Base-by-base conservation (phyloP, 2,113 vertebrate species). In the Toxostoma redivivum region DNA sequence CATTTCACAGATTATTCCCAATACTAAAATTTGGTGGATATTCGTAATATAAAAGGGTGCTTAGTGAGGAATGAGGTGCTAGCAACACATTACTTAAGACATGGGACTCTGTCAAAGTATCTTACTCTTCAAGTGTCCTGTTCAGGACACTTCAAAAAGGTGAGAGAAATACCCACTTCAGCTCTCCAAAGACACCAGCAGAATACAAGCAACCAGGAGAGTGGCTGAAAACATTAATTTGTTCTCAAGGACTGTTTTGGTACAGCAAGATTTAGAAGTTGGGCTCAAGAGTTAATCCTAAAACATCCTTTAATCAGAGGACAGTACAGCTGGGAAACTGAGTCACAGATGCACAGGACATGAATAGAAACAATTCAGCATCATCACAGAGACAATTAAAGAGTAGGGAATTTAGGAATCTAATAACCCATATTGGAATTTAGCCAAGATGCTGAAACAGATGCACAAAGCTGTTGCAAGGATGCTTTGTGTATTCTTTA, bases 401-500 rank as follows among this genome's bases (percentile, higher is more conserved):
- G 94, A 93, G 65, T 13, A 71, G 94, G 94, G 95, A 96, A 97
- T 97, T 97, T 96, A 97, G 90, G 76, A 96, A 96, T 88, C 90
- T 96, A 95, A 95, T 96, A 96, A 96, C 88, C n/a, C 69, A 7
- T 81, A 62, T 60, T 97, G 95, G 94, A 97, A 96, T 95, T 88
- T 92, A 94, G 95, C 94, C 93, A 96, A 96, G 90, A 95, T 94
- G 90, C 88, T 71, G 93, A 67, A 94, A 70, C 96, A 97, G 95
- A 96, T 96, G 94, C 95, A 94, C 96, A 95, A 95, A 94, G 95
- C 94, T 96, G 93, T 94, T 96, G 90, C 90, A 91, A 92, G 81
- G 89, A 95, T 94, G 94, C 94, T 88, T 91, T 96, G 93, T 95
- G 94, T 96, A 96, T 97, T 97, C 96, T 92, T 94, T 96, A 93